Conservation (phyloP, 2,797 vertebrate genomes). For the Kryptopterus vitreolus region DNA sequence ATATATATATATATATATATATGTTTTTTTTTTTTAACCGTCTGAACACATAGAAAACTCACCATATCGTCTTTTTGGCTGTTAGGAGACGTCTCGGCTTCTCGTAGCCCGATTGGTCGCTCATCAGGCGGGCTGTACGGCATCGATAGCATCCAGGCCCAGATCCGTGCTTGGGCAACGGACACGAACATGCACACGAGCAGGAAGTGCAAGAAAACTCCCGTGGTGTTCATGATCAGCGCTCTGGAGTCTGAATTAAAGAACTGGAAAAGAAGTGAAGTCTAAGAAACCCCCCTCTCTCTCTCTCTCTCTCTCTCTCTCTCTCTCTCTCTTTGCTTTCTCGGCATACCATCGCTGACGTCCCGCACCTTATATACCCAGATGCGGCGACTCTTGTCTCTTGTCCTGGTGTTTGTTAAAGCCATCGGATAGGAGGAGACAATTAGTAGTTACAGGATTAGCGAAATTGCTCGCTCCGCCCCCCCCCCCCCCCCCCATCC, state of each 20-base stretch:
- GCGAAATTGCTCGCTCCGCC: slow-evolving; percentile 70
- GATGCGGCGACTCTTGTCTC: slow-evolving; percentile 47
- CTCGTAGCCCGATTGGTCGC: slow-evolving; percentile 54
- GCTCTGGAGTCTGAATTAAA: too few relatives aligned
- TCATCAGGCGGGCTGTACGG: slow-evolving; percentile 74
- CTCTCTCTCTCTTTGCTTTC: too few relatives aligned
- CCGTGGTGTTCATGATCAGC: slow-evolving; percentile 29
- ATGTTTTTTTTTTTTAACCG: background rate
- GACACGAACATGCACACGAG: slow-evolving; percentile 62
- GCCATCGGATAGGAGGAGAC: slow-evolving; percentile 74
- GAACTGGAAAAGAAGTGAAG: too few relatives aligned
- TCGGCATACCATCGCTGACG: background rate
- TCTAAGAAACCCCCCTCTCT: too few relatives aligned
- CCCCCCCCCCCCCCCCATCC: slow-evolving; percentile 64
- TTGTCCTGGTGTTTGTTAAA: slow-evolving; percentile 69
- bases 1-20: too few relatives aligned
- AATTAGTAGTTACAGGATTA: slow-evolving; percentile 82
- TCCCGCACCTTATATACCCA: slow-evolving; percentile 68
- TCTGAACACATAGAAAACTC: slow-evolving; percentile 51
- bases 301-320: too few relatives aligned
- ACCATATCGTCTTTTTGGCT: slow-evolving; percentile 61
- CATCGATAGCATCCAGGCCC: slow-evolving; percentile 83
- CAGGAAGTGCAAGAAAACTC: slow-evolving; percentile 59
- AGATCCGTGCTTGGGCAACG: slow-evolving; percentile 68
- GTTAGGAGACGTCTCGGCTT: slow-evolving; percentile 34